Percentiles rank a stretch among this genome's conserved stretches.
phyloP scores from a whole-genome alignment of 1,140 invertebrate genomes.

The Mizuhopecten yessoensis region DNA sequence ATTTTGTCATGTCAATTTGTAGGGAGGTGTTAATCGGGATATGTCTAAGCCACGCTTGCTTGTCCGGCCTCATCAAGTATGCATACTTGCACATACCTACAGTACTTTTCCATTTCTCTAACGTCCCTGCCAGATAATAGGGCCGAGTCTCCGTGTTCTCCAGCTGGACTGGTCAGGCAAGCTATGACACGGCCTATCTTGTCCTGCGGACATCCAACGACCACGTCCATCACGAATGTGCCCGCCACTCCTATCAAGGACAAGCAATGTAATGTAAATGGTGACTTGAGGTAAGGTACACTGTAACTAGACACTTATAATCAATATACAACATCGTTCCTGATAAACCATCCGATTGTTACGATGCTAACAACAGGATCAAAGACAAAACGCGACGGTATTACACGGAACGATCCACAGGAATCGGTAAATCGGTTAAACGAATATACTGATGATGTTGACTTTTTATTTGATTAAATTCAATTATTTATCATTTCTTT shows the following conservation, averaged over 20 bases:
- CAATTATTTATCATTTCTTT: no score
- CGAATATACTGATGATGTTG: no score
- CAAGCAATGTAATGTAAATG: background rate
- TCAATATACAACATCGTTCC: background rate
- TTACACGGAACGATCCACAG: no score
- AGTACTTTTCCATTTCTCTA: background rate
- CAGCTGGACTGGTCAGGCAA: background rate
- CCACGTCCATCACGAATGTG: background rate
- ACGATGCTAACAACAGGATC: no score
- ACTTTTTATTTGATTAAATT: no score
- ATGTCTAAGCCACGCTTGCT: background rate
- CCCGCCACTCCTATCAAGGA: background rate
- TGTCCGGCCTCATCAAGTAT: background rate
- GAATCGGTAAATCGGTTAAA: no score
- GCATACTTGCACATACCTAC: background rate
- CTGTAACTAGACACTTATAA: background rate
- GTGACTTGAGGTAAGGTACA: background rate
- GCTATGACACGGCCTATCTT: background rate
- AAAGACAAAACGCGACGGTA: no score
- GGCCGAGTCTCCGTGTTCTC: background rate
- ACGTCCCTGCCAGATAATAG: background rate
- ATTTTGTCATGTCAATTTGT: background rate
- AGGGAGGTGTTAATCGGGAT: background rate
- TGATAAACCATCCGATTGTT: no score
- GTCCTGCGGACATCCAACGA: background rate